These are phyloP conservation scores for Agonopterix subpropinquella DNA, from an alignment of 2,888 invertebrate genomes.

Conservation along the genomic window DNA sequence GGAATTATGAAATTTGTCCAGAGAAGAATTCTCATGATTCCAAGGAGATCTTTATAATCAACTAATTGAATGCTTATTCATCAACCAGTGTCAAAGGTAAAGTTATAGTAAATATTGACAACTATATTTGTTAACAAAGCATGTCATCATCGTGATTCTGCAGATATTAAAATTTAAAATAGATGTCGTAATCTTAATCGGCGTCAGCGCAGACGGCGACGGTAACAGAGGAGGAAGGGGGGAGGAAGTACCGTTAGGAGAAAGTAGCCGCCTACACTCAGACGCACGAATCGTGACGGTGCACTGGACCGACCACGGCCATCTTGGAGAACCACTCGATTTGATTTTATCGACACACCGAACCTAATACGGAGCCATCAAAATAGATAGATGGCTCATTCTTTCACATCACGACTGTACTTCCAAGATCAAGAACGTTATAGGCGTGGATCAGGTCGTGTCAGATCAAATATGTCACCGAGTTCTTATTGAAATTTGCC, in stretches of 20 bases:
- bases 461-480: background rate
- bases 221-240: slow-evolving; percentile 20
- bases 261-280: slow-evolving; percentile 70
- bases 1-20: no score
- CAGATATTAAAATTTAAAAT: slow-evolving; percentile 57
- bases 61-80: no score
- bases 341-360: slow-evolving; percentile 43
- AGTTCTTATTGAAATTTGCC: no score
- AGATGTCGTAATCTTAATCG: slow-evolving; percentile 56
- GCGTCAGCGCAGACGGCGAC: slow-evolving; percentile 31
- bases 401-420: slow-evolving; percentile 23
- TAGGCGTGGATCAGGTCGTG: background rate
- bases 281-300: slow-evolving; percentile 47
- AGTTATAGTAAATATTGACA: no score
- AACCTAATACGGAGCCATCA: slow-evolving; percentile 27
- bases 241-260: slow-evolving; percentile 67
- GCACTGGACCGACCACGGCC: slow-evolving; percentile 38
- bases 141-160: slow-evolving; percentile 38
- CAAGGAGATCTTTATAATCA: no score
- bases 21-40: no score
- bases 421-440: slow-evolving; percentile 19
- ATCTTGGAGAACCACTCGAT: slow-evolving; percentile 46
- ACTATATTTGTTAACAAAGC: no score
- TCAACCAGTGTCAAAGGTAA: no score
- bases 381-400: slow-evolving; percentile 21